Evolutionary conservation across 2,113 vertebrate genomes (phyloP).

Genomic region (Megaceryle maxima): DNA sequence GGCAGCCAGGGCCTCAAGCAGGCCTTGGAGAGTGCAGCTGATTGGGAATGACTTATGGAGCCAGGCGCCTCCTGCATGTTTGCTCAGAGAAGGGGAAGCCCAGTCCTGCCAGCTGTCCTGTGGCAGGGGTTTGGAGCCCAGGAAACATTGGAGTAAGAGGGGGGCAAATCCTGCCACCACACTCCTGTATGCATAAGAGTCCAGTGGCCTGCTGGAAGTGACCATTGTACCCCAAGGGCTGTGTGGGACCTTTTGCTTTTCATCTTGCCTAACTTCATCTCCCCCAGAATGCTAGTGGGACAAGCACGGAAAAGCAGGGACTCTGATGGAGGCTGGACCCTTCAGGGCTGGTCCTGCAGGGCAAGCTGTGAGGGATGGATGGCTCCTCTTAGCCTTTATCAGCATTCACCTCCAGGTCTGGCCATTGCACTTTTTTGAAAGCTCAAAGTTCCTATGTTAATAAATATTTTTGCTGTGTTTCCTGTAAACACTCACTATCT

Average conservation of each 20-base stretch:
- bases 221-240: neutral
- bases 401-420: neutral
- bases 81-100: neutral
- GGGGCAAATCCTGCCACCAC: neutral
- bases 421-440: neutral
- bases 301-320: neutral
- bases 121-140: fast-evolving
- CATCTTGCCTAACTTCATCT: neutral
- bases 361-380: neutral
- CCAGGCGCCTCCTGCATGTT: neutral
- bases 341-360: neutral
- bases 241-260: neutral
- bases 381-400: neutral
- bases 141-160: neutral
- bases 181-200: neutral
- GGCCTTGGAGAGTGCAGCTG: neutral
- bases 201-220: neutral
- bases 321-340: neutral
- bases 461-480: neutral
- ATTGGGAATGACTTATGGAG: conserved; percentile 45
- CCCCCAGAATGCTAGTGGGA: neutral
- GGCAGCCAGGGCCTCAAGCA: neutral
- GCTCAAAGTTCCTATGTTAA: neutral
- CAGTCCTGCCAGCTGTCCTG: fast-evolving
- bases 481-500: neutral